phyloP scores from a whole-genome alignment of 2,797 vertebrate species.

The Myotis pilosus region DNA sequence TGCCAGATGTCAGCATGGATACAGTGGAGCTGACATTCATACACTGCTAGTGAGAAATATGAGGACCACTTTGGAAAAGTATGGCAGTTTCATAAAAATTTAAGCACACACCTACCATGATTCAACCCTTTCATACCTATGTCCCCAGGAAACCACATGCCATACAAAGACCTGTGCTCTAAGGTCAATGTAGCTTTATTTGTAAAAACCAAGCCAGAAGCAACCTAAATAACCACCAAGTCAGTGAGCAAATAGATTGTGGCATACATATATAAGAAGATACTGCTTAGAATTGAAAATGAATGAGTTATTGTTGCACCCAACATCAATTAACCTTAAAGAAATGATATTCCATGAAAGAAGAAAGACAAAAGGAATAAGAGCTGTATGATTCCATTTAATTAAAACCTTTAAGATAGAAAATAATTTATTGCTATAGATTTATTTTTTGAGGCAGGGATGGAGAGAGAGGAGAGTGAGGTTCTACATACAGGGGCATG shows the following conservation, averaged over 20 bases:
- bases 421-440: not conserved
- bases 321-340: no score
- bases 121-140: not conserved
- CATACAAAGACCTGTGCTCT: not conserved
- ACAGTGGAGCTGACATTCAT: not conserved
- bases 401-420: not conserved
- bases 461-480: rapidly evolving
- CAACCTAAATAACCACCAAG: not conserved
- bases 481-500: rapidly evolving
- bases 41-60: not conserved
- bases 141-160: not conserved
- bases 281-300: not conserved
- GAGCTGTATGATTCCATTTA: not conserved
- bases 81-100: not conserved
- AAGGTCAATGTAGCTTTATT: not conserved
- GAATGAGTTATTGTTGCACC: not conserved
- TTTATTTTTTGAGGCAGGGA: not conserved
- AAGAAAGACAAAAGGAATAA: not conserved
- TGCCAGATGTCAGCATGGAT: not conserved
- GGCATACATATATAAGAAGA: rapidly evolving
- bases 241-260: not conserved
- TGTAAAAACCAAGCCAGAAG: not conserved
- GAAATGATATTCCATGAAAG: not conserved
- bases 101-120: not conserved
- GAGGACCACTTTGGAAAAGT: not conserved